Conservation (phyloP, 1,140 invertebrate species). For the Cotesia vestalis region DNA sequence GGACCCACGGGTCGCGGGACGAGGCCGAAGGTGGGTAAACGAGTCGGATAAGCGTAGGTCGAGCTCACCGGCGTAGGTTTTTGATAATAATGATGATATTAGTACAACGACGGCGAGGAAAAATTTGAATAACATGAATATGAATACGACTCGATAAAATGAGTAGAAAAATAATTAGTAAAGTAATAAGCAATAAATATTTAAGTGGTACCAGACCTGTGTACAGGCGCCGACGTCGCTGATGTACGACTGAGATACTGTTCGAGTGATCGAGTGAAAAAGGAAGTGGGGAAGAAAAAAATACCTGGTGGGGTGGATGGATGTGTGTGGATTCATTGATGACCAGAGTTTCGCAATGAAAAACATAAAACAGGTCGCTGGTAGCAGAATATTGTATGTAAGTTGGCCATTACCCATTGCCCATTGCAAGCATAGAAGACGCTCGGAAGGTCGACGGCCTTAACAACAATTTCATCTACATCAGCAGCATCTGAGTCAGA, state of each 20-base stretch:
- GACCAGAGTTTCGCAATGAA: slow-evolving; percentile 27
- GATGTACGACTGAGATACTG: no score
- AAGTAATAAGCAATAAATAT: not conserved
- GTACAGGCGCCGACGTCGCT: no score
- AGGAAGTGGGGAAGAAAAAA: slow-evolving; percentile 5
- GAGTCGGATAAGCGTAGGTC: slow-evolving; percentile 54
- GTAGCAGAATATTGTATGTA: slow-evolving; percentile 9
- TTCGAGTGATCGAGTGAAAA: slow-evolving; percentile 1
- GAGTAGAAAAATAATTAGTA: slow-evolving; percentile 8
- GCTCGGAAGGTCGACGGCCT: slow-evolving; percentile 35
- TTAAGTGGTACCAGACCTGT: not conserved
- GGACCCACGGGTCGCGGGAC: slow-evolving; percentile 42
- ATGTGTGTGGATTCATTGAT: slow-evolving; percentile 22
- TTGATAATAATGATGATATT: not conserved
- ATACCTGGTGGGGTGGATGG: not conserved
- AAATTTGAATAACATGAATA: not conserved
- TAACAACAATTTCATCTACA: slow-evolving; percentile 15
- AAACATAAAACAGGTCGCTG: slow-evolving; percentile 29
- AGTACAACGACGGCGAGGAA: not conserved
- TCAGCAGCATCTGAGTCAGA: not conserved
- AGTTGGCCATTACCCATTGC: slow-evolving; percentile 31
- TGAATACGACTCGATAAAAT: slow-evolving; percentile 15
- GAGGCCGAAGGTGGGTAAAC: slow-evolving; percentile 65
- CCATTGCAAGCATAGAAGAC: no score
- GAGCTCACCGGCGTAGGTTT: slow-evolving; percentile 51